Conservation (phyloP, 2,113 vertebrate genomes). For the Poeciliopsis turrubarensis region DNA sequence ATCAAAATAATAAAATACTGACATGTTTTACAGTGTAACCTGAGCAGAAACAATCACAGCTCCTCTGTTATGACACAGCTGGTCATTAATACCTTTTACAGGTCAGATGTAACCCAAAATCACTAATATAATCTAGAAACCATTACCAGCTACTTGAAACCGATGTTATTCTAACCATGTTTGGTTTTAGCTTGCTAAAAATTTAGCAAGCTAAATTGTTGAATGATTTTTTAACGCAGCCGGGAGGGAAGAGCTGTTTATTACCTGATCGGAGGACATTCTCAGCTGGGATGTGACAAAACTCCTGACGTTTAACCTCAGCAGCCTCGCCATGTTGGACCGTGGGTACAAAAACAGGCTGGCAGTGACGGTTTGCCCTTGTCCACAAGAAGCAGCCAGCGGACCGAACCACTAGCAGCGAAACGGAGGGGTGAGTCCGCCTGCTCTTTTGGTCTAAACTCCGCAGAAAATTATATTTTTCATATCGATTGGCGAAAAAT, state of each 20-base stretch:
- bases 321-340: constrained; percentile 71
- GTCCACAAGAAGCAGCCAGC: constrained; percentile 44
- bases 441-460: background rate
- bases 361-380: constrained; percentile 44
- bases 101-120: background rate
- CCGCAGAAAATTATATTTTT: background rate
- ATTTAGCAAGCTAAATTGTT: too few relatives aligned
- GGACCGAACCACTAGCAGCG: constrained; percentile 57
- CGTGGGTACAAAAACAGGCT: constrained; percentile 1
- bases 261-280: constrained; percentile 82
- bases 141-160: background rate
- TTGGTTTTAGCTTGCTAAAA: background rate
- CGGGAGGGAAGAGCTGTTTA: background rate
- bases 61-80: background rate
- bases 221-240: background rate
- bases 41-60: background rate
- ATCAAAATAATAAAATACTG: background rate
- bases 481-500: fast-evolving
- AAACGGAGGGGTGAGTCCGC: constrained; percentile 9
- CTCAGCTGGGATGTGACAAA: constrained; percentile 72
- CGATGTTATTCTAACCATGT: background rate
- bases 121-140: background rate
- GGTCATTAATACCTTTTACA: background rate
- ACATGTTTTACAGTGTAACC: background rate
- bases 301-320: constrained; percentile 66